phyloP scores from a whole-genome alignment of 2,113 vertebrate species.

The Cephalopholis sonnerati region DNA sequence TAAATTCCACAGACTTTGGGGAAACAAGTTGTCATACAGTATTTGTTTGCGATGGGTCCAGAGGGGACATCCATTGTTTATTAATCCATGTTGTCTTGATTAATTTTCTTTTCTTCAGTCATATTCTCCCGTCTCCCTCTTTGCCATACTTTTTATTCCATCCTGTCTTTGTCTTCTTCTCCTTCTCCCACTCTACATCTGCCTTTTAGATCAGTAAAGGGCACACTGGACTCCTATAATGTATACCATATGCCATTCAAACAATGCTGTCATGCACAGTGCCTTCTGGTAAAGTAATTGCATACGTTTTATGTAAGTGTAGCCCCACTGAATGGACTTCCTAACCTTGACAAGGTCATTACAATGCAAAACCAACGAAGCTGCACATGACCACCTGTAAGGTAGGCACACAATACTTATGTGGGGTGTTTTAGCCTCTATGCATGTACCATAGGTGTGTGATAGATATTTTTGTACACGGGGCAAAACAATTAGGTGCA shows the following conservation, averaged over 20 bases:
- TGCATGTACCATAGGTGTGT: background rate
- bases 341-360: conserved; percentile 66
- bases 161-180: background rate
- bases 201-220: conserved; percentile 10
- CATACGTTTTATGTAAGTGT: conserved; percentile 25
- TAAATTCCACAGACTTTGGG: background rate
- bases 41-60: background rate
- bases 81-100: background rate
- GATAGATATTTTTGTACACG: background rate
- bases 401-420: background rate
- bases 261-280: conserved; percentile 44
- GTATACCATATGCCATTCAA: conserved; percentile 30
- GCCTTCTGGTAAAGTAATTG: conserved; percentile 43
- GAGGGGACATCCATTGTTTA: conserved; percentile 9
- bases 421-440: background rate
- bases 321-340: conserved; percentile 33
- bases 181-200: background rate
- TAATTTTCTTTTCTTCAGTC: background rate
- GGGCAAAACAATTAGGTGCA: background rate
- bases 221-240: conserved; percentile 10
- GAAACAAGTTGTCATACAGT: background rate
- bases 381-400: conserved; percentile 41
- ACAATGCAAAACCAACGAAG: conserved; percentile 27
- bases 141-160: background rate
- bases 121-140: background rate